Evolutionary conservation across 2,797 vertebrate species (phyloP).

Genomic region (Australoheros facetus): DNA sequence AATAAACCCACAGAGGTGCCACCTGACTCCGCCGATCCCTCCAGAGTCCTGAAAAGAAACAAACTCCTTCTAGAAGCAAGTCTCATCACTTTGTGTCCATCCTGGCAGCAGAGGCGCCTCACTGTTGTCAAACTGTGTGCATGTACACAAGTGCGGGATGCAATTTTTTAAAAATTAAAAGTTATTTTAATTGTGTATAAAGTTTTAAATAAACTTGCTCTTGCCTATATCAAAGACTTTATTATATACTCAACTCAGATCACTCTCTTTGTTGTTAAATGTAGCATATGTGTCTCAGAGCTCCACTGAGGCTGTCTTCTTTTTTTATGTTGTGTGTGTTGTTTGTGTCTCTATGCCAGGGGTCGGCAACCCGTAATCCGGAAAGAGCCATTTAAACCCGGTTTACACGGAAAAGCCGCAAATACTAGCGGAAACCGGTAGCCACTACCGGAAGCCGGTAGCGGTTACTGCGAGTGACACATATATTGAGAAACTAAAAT

Average conservation of each 20-base stretch:
- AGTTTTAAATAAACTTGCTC: not conserved
- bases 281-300: not conserved
- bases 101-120: not conserved
- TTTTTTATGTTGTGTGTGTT: not conserved
- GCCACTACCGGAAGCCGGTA: no score
- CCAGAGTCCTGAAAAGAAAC: no score
- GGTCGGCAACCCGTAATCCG: no score
- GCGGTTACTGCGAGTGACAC: no score
- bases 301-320: no score
- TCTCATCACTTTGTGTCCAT: fast-evolving
- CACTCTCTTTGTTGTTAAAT: not conserved
- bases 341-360: no score
- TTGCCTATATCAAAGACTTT: not conserved
- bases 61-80: not conserved
- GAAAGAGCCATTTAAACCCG: no score
- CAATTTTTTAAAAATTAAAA: no score
- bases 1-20: not conserved
- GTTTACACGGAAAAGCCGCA: no score
- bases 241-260: not conserved
- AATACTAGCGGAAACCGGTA: no score
- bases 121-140: not conserved
- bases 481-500: no score
- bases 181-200: not conserved
- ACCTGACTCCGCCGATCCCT: not conserved
- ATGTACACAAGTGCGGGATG: no score